Conservation (phyloP, 2,113 vertebrate genomes). For the Felis chaus region DNA sequence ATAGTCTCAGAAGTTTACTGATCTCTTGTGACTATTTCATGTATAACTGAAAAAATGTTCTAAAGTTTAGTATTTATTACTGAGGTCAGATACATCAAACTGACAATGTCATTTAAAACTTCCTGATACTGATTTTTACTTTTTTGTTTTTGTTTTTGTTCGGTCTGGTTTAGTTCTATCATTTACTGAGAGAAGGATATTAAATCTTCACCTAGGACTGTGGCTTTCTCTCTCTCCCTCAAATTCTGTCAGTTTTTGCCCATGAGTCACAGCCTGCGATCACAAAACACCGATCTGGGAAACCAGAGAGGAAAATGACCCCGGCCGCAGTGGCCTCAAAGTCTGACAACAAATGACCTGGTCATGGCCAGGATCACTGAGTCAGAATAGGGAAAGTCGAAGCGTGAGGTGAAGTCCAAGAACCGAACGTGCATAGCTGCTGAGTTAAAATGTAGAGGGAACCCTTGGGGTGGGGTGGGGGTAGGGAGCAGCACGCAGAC, state of each 20-base stretch:
- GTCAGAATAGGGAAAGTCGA: not conserved
- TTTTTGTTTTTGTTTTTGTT: not conserved
- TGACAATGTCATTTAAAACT: not conserved
- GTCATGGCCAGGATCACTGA: not conserved
- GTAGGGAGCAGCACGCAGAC: fast-evolving
- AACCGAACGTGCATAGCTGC: too few relatives aligned
- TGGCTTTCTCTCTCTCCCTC: not conserved
- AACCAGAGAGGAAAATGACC: not conserved
- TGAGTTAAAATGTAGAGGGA: not conserved
- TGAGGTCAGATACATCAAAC: not conserved
- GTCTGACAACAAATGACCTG: not conserved
- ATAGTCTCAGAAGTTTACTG: not conserved
- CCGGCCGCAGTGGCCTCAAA: not conserved
- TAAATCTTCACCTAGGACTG: not conserved
- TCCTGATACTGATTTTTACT: not conserved
- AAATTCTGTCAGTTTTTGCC: not conserved
- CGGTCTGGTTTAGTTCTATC: not conserved
- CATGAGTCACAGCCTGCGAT: not conserved
- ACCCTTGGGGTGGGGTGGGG: too few relatives aligned
- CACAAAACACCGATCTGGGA: not conserved
- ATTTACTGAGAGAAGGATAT: not conserved
- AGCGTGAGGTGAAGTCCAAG: not conserved
- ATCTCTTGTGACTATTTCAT: not conserved
- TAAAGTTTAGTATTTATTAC: not conserved
- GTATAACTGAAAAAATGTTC: not conserved